phyloP scores from a whole-genome alignment of 2,797 vertebrate genomes.

The Rallus crepitans region DNA sequence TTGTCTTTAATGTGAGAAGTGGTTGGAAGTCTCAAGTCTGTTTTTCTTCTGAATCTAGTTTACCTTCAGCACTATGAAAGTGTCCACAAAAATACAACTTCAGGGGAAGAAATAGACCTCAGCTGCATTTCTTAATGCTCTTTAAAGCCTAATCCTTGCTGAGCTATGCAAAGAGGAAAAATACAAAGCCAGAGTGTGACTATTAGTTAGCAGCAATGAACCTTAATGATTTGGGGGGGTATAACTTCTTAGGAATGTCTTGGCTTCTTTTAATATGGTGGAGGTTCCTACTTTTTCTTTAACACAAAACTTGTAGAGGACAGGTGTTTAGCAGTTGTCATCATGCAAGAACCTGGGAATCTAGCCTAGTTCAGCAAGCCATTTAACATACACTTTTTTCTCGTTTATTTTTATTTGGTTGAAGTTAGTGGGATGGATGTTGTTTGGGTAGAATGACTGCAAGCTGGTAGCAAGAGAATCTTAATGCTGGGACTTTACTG shows the following conservation, averaged over 20 bases:
- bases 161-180: background rate
- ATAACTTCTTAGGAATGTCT: background rate
- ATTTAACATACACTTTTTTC: background rate
- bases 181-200: no score
- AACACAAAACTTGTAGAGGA: background rate
- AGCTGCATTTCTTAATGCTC: background rate
- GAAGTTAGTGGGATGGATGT: background rate
- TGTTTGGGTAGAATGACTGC: background rate
- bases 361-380: background rate
- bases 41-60: background rate
- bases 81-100: background rate
- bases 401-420: background rate
- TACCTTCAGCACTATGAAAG: background rate
- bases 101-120: background rate
- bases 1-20: background rate
- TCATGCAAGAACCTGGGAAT: background rate
- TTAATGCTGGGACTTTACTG: background rate
- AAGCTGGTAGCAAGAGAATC: background rate
- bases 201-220: background rate
- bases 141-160: background rate
- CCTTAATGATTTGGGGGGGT: background rate
- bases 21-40: background rate
- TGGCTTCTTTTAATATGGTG: background rate
- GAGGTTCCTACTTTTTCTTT: background rate
- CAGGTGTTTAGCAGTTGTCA: background rate